phyloP scores from a whole-genome alignment of 2,888 invertebrate genomes.

The Lasioglossum morio region DNA sequence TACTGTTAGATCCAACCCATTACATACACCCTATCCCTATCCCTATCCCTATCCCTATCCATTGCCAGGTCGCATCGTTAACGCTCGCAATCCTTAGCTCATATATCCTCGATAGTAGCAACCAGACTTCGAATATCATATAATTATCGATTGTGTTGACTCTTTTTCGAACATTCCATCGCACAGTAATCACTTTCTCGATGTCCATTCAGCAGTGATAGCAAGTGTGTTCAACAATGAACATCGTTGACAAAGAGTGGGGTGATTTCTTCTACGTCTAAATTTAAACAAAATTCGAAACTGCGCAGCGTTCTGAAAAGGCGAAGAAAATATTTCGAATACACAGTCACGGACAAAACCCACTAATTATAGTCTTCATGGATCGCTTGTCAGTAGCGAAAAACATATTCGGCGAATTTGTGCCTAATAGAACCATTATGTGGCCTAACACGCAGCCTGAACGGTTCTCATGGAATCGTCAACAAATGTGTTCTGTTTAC shows the following conservation, averaged over 20 bases:
- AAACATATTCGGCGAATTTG: background rate
- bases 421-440: background rate
- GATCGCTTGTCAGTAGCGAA: background rate
- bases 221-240: too few species aligned
- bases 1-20: background rate
- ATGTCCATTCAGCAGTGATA: too few species aligned
- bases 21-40: too few species aligned
- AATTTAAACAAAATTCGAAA: background rate
- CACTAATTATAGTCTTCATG: background rate
- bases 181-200: too few species aligned
- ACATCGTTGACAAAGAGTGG: too few species aligned
- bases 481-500: background rate
- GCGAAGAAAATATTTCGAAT: background rate
- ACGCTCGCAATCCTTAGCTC: background rate
- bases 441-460: background rate
- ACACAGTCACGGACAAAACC: background rate
- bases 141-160: too few species aligned
- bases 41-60: too few species aligned
- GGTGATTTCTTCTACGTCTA: background rate
- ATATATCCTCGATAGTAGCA: background rate
- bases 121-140: background rate
- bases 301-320: background rate
- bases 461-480: background rate
- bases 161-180: too few species aligned
- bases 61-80: background rate